Base-by-base conservation (phyloP, 2,113 vertebrate genomes). In the Charina bottae region DNA sequence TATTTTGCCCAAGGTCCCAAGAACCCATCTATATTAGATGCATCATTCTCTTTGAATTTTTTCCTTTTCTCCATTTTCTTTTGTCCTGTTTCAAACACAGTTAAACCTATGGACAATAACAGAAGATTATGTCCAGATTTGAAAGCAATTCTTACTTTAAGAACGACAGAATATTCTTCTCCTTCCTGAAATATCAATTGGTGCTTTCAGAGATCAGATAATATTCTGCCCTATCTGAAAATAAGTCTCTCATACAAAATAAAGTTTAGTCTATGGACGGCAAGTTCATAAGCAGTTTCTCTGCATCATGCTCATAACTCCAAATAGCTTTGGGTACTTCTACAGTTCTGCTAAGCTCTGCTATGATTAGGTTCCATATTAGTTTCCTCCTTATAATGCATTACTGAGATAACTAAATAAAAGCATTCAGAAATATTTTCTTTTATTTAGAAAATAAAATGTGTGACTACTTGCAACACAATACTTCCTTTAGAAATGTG, bases 1-100 rank as follows among this genome's bases (percentile, higher is more conserved):
- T 99, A 99, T 96, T 99, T 99, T 1, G 99, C 99, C 99, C 99
- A 99, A 0, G 99, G 99, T 90, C 99, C 99, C 92, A 99, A 97
- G 95, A 99, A 99, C 49, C 97, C 97, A 93, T 99, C 99, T 90
- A 99, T 99, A 94, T 99, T 98, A 62, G 98, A 98, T 9, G 99
- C 98, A 64, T 99, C 99, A 49, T 98, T 99, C 93, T 99, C 99
- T 98, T 99, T 99, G 95, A 99, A 97, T 95, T 99, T 99, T 96
- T 98, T 99, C 94, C 99, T 98, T 95, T 99, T 99, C 94, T 99
- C 99, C 17, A 94, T 90, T 97, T 99, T 99, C 95, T 97, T 99
- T 42, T 98, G 97, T 62, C 98, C 97, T 0, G 98, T 98, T 97
- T 99, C 99, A 97, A 99, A 99, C 33, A 99, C 99, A 42, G 99